Conservation (phyloP, 2,113 vertebrate species). For the Corythornis vintsioides region DNA sequence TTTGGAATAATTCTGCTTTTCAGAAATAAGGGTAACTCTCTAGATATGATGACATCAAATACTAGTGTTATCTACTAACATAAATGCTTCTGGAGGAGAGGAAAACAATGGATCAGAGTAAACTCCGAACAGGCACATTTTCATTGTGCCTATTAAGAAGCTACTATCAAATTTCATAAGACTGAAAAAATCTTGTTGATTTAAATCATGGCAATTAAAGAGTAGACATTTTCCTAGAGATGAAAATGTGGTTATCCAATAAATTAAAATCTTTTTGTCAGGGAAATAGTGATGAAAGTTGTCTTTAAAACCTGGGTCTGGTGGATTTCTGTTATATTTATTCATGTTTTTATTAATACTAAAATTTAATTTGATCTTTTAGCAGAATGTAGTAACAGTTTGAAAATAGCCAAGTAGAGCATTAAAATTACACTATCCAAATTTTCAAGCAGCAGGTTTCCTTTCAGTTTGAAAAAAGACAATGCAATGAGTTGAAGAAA, state of each 20-base stretch:
- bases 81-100: background rate
- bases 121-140: background rate
- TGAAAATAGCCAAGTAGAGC: background rate
- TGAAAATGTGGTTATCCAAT: background rate
- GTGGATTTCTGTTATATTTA: background rate
- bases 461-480: conserved; percentile 5
- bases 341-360: background rate
- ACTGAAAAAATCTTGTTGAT: background rate
- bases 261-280: background rate
- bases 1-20: background rate
- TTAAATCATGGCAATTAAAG: background rate
- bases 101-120: background rate
- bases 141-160: background rate
- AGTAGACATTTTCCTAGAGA: background rate
- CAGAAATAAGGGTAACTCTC: background rate
- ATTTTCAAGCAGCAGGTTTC: background rate
- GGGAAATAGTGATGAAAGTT: background rate
- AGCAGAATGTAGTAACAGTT: background rate
- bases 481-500: background rate
- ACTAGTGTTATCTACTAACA: background rate
- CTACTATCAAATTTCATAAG: background rate
- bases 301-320: background rate
- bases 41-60: background rate
- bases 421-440: background rate
- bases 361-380: background rate